A percentile compares a stretch with the other conserved stretches of the same genome.
Conservation (phyloP, 30 jellyfish, hydroid and myxozoan species). For the Sanderia malayensis region DNA sequence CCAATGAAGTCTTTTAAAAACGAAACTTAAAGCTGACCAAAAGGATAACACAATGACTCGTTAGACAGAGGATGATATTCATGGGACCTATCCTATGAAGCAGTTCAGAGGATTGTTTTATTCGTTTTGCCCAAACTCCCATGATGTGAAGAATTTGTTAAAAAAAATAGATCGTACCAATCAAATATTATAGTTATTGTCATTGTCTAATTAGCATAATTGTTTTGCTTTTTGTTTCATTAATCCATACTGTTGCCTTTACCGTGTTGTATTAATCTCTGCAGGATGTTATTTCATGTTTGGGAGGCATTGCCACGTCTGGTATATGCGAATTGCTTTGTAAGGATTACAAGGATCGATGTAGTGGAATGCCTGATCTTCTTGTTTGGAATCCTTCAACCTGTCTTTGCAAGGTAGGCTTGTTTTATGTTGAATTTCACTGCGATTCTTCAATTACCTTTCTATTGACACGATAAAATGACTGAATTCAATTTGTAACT, state of each 20-base stretch:
- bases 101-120: no score
- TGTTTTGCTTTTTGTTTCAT: no score
- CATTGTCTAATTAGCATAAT: background rate
- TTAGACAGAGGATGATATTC: background rate
- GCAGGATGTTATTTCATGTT: constrained; percentile 71
- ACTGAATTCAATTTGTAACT: background rate
- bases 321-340: constrained; percentile 84
- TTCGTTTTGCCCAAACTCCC: no score
- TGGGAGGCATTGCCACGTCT: constrained; percentile 34
- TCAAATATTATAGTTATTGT: background rate
- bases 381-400: constrained; percentile 84
- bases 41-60: background rate
- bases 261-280: no score
- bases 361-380: constrained; percentile 96
- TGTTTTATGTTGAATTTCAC: background rate
- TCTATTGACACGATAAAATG: background rate
- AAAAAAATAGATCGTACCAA: background rate
- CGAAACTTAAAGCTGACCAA: background rate
- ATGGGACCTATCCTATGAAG: no score
- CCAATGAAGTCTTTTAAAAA: background rate
- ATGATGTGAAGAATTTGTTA: no score
- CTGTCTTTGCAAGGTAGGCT: constrained; percentile 60
- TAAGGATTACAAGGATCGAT: constrained; percentile 75
- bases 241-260: no score
- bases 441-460: background rate